Base-by-base conservation (phyloP, 2,888 invertebrate genomes). In the Psococerastis gibbosa region DNA sequence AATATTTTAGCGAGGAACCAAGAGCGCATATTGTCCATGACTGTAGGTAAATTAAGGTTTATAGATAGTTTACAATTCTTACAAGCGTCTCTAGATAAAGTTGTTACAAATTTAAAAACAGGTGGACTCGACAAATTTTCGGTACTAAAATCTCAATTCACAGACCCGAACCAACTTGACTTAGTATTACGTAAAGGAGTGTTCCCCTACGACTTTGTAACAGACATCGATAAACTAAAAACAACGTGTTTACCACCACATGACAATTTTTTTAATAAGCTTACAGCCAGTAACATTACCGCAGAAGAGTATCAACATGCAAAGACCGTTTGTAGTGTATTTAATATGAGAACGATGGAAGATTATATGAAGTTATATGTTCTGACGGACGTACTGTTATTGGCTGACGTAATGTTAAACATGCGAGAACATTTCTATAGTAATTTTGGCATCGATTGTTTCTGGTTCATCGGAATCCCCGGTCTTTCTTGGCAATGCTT, bases 181-280 rank as follows among this genome's bases (percentile, higher is more conserved):
- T 18, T 34, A 16, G 15, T 34, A 9, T 18, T 34, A 13, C 35
- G 35, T 9, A 42, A 43, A 13, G 44, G 41, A 22, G 41, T 44
- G 3, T 44, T 17, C 22, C 44, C 41, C 4, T 44, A 43, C 9
- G 44, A 44, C 6, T 43, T 35, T 2, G 31, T 44, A 11, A 15
- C 11, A 15, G 3, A 17, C 8, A 32, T 9, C 15, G 27, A 11
- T n/a, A 42, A 15, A 13, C 32, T 41, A 2, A 32, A 42, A 6
- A 41, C 38, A 13, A n/a, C 8, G 9, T 6, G 17, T 11, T 1
- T 44, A 9, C 44, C 41, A 15, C 23, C 44, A 15, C 8, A 43
- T 13, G 41, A 38, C 2, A 13, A 16, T 13, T 44, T 44, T 41
- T 22, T 33, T 13, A 44, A 31, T 43, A 13, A 16, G 6, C 9